Evolutionary conservation across 2,888 invertebrate species (phyloP).

Genomic region (Hirtodrosophila alboralis): DNA sequence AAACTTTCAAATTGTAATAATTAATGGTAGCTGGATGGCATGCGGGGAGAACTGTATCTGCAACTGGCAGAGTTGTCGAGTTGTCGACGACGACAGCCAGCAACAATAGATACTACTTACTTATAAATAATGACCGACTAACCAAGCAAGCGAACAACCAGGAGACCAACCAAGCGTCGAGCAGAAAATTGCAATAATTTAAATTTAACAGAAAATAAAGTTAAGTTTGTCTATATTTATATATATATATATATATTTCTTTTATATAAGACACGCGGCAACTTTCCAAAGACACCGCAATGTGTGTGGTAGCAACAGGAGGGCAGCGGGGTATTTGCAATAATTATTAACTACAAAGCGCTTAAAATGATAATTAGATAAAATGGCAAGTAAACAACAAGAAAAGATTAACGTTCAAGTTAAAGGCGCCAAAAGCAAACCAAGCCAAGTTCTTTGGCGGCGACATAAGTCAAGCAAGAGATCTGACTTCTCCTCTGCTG

Average conservation of each 20-base stretch:
- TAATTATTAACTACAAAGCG: constrained; percentile 43
- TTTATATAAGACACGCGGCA: constrained; percentile 55
- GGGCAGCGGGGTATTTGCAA: constrained; percentile 25
- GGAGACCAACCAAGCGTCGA: background rate
- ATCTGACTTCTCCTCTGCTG: constrained; percentile 16
- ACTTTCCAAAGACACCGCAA: constrained; percentile 49
- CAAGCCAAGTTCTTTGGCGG: constrained; percentile 32
- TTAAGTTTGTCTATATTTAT: constrained; percentile 16
- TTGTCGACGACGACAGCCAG: constrained; percentile 9
- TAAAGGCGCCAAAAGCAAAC: constrained; percentile 27
- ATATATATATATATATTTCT: constrained; percentile 1
- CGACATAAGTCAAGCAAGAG: constrained; percentile 30
- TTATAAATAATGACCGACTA: constrained; percentile 39
- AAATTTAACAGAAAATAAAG: constrained; percentile 54
- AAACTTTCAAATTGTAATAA: constrained; percentile 59
- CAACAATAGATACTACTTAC: constrained; percentile 31
- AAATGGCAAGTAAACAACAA: constrained; percentile 33
- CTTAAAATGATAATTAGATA: constrained; percentile 58
- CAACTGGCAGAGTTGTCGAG: constrained; percentile 33
- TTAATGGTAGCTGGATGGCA: constrained; percentile 14
- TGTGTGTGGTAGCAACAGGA: constrained; percentile 21
- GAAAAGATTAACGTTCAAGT: constrained; percentile 28
- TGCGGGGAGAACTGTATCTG: constrained; percentile 10
- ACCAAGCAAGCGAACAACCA: constrained; percentile 30
- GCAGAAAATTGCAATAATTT: constrained; percentile 68